Conservation (phyloP, 2,888 invertebrate genomes). For the Rhopalosiphum nymphaeae region DNA sequence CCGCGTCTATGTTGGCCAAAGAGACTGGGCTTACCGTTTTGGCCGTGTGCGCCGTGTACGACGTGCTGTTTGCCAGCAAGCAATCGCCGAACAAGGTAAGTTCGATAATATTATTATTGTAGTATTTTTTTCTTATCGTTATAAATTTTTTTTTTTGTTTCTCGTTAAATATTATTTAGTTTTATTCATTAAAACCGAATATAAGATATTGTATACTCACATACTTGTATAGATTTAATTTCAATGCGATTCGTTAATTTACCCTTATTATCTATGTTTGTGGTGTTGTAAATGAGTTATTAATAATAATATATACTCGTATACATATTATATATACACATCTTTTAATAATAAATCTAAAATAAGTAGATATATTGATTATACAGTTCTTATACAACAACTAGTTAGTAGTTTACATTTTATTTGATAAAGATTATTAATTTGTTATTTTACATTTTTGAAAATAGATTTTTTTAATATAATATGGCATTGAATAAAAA, state of each 20-base stretch:
- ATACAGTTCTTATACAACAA: neutral
- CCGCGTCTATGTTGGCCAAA: conserved; percentile 91
- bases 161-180: neutral
- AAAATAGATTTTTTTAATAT: neutral
- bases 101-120: neutral
- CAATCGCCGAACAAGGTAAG: conserved; percentile 37
- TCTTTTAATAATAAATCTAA: neutral
- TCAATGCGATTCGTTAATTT: neutral
- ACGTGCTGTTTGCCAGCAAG: conserved; percentile 73
- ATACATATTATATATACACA: neutral
- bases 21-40: conserved; percentile 95
- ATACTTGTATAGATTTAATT: neutral
- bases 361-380: neutral
- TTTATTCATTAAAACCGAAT: neutral
- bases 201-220: too few relatives aligned
- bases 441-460: neutral
- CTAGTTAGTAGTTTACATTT: neutral
- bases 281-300: neutral
- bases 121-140: neutral
- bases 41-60: conserved; percentile 90
- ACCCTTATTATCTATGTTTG: neutral
- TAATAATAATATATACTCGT: neutral
- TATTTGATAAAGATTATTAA: neutral
- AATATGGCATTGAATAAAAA: neutral
- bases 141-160: neutral